phyloP scores from a whole-genome alignment of 2,797 vertebrate genomes.

The Lindbergichthys nudifrons region DNA sequence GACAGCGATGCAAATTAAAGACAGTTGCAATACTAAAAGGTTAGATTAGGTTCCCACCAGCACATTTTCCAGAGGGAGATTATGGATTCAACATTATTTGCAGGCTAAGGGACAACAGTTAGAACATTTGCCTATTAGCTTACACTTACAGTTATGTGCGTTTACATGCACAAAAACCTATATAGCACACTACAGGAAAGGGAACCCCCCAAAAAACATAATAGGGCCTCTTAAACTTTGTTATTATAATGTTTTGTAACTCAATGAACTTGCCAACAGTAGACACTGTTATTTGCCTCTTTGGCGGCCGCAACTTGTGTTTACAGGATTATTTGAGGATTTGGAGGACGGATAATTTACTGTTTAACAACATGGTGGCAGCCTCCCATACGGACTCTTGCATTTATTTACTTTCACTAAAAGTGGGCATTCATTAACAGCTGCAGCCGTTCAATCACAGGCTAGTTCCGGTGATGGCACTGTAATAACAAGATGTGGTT shows the following conservation, averaged over 20 bases:
- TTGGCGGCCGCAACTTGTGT: not conserved
- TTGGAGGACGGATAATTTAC: not conserved
- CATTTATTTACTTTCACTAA: conserved; percentile 5
- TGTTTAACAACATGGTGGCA: not conserved
- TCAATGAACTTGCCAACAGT: not conserved
- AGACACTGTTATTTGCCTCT: not conserved
- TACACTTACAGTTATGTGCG: too few species aligned
- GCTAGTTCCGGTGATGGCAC: not conserved
- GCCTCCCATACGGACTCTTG: conserved; percentile 4
- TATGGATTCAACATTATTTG: too few species aligned
- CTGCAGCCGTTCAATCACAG: not conserved
- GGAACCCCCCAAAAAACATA: too few species aligned
- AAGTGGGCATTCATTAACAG: conserved; percentile 4
- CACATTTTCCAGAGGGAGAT: too few species aligned
- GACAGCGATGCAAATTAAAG: too few species aligned
- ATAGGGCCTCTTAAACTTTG: not conserved
- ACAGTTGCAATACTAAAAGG: too few species aligned
- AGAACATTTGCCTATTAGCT: too few species aligned
- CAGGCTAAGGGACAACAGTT: too few species aligned
- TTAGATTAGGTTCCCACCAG: too few species aligned
- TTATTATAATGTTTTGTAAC: not conserved
- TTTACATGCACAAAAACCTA: too few species aligned
- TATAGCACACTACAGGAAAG: too few species aligned
- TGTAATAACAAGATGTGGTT: conserved; percentile 9
- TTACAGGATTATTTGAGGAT: not conserved